A percentile compares a stretch with the other conserved stretches of the same genome.
These are phyloP conservation scores for Ommatoiulus sabulosus DNA, from an alignment of 2,888 invertebrate genomes.

Conservation along the genomic window DNA sequence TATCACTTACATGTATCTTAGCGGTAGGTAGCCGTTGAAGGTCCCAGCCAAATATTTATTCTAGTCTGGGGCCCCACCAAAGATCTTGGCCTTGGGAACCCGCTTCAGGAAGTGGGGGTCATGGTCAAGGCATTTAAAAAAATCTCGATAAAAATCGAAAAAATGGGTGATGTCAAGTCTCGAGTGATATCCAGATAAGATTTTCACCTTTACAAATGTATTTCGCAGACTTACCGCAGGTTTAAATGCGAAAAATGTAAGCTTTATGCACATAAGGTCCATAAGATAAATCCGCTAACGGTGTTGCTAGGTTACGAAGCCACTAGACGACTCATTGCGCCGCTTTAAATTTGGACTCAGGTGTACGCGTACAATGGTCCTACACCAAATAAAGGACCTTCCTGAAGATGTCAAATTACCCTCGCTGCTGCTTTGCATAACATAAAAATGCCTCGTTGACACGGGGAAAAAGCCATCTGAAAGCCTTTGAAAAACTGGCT, in stretches of 20 bases:
- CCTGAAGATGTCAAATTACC: conserved; percentile 1
- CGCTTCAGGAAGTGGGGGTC: too few species aligned
- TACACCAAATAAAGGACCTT: neutral
- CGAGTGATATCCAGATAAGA: neutral
- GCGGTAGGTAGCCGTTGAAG: too few species aligned
- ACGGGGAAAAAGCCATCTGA: neutral
- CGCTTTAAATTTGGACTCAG: neutral
- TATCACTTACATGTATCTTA: too few species aligned
- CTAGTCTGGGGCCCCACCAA: too few species aligned
- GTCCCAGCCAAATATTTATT: too few species aligned
- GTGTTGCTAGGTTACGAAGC: neutral
- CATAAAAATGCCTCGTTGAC: neutral
- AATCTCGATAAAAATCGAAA: too few species aligned
- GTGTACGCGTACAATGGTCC: neutral
- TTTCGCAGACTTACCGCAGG: neutral
- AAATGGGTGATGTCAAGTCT: neutral
- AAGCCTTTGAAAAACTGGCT: neutral
- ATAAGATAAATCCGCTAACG: neutral
- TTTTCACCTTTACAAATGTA: neutral
- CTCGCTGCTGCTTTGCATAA: neutral
- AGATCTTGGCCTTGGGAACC: too few species aligned
- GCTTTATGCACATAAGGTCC: neutral
- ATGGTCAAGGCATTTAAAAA: neutral
- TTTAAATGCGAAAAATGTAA: neutral
- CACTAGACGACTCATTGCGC: neutral